Evolutionary conservation across 2,888 invertebrate species (phyloP).

Genomic region (Yponomeuta malinellus): DNA sequence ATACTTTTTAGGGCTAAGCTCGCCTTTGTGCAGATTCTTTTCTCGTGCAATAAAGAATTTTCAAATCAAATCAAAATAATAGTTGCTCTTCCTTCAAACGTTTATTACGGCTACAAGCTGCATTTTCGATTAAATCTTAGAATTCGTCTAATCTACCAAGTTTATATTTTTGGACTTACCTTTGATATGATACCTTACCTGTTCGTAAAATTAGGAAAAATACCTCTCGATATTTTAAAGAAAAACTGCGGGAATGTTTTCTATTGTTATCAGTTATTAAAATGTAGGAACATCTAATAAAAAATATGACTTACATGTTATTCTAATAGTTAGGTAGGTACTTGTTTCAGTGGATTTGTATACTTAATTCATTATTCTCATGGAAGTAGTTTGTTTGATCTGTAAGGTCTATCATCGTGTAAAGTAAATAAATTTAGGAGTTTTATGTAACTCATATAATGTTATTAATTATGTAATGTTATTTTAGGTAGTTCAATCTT

Average conservation of each 20-base stretch:
- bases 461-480: conserved; percentile 8
- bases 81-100: neutral
- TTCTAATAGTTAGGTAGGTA: neutral
- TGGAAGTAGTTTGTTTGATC: neutral
- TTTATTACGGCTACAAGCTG: neutral
- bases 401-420: neutral
- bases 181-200: neutral
- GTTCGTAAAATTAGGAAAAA: neutral
- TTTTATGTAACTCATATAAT: neutral
- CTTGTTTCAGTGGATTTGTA: neutral
- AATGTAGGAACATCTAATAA: neutral
- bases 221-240: neutral
- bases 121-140: neutral
- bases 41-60: no score
- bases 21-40: no score
- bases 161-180: neutral
- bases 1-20: neutral
- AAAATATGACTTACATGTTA: neutral
- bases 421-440: neutral
- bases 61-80: neutral
- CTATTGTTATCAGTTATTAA: neutral
- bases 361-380: neutral
- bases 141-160: neutral
- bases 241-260: neutral
- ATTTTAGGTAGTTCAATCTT: conserved; percentile 9